Base-by-base conservation (phyloP, 2,113 vertebrate species). In the Piprites chloris region DNA sequence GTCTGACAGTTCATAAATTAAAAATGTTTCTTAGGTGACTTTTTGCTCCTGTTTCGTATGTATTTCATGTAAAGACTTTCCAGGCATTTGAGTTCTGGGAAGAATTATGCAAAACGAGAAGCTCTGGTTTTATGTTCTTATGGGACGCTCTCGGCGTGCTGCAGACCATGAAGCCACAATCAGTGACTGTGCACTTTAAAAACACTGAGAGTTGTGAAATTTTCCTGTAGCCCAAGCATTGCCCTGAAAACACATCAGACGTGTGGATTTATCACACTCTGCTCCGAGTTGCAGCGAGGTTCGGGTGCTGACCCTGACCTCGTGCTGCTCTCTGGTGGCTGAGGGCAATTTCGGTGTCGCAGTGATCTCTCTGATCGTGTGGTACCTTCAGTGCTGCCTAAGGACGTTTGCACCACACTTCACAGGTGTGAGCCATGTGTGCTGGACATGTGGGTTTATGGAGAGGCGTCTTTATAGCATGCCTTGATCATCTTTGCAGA, bases 1-100 rank as follows among this genome's bases (percentile, higher is more conserved):
- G 91, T 96, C 82, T 95, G 96, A 94, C 96, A 95, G 94, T 87
- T 96, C 92, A 96, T 96, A 95, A 97, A 95, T 97, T 96, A 93
- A 87, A 96, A 95, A 93, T 85, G 85, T 95, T 97, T 90, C 94
- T 94, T 95, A 56, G 42, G 87, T 95, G 94, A 85, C 95, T 96
- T 78, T 85, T 90, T 89, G 95, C 94, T 96, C 93, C 89, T 42
- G 1, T 89, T 96, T 94, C 72, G 19, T 94, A 89, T 92, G 94
- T 94, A 92, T 96, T 95, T 95, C 89, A 41, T 90, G 85, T 93
- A 84, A 96, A 96, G 94, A 69, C 83, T 95, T 94, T 28, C 50
- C 73, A 89, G 77, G 82, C 65, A 1, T 91, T 89, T 89, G 93
- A 89, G 73, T 95, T 86, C 62, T 74, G 72, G 73, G 66, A 88